Base-by-base conservation (phyloP, 2,888 invertebrate species). In the Mimas tiliae region DNA sequence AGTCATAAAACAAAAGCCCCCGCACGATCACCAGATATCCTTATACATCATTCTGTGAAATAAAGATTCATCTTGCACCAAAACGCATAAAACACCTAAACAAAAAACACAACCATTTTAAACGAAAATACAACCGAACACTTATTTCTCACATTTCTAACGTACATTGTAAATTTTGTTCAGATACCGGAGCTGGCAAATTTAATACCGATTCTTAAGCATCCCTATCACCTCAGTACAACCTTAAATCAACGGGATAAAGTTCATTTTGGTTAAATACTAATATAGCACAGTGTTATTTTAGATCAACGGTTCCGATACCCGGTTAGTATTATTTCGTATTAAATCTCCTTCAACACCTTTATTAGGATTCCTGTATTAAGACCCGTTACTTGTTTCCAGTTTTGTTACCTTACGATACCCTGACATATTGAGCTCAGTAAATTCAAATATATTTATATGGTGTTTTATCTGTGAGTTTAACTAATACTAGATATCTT, bases 331-430 rank as follows among this genome's bases (percentile, higher is more conserved):
- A 70, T 62, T 65, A 70, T 79, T 82, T 75, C 71, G 75, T 75
- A 74, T 80, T 79, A 81, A 80, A 82, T 82, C 79, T 81, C 73
- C 74, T 74, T 74, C 72, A 71, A 78, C 71, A 69, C 77, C 76
- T 80, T 78, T 78, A 78, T 79, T 76, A 76, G 74, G 71, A 73
- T 73, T 73, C 70, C 67, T 70, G 70, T 70, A 69, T 64, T 55
- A 64, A 47, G 53, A 53, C 64, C 64, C 64, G 64, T 64, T 64
- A 55, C 27, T 47, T 64, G 42, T 53, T 53, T 34, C 72, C 72
- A 70, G 70, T 63, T 68, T 70, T 67, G 64, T 66, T 64, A 67
- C 74, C 72, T 77, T 72, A n/a, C 45, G 47, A 58, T 58, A 58
- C 58, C 55, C 55, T 42, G 58, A 58, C 58, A 58, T 58, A 58